Evolutionary conservation across 2,113 vertebrate genomes (phyloP), one percentile per base, ranked within the genome.

Genomic region (Pelmatolapia mariae): DNA sequence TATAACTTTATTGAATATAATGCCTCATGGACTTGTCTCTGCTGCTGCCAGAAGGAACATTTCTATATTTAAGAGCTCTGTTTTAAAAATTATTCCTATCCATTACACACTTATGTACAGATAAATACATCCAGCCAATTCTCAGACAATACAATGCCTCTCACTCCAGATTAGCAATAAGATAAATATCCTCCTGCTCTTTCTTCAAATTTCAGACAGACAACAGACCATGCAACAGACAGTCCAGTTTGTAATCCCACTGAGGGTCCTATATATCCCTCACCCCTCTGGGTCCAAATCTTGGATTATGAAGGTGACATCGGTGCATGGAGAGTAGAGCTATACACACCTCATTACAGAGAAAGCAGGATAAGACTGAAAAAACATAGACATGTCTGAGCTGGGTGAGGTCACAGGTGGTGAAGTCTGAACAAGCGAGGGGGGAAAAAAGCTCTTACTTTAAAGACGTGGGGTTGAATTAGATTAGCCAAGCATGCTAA

Each of bases 301-400:
- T 88, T 91, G 91, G 91, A 92, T 95, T 94, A 95, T 85, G 45
- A 80, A 87, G 90, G 94, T 94, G 93, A 93, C 88, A 89, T 83
- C 36, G 76, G 89, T 91, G 56, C 84, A 90, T 47, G 79, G 73
- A 91, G 88, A 92, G 73, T 80, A 83, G 87, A 90, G 89, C 71
- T 89, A 54, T 52, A 10, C 78, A 63, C 92, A 92, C 89, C 78
- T 93, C 81, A 90, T 94, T 92, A 92, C 29, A 87, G 90, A 89
- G 92, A 95, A 95, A 95, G 93, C 90, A 91, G 86, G 93, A 92
- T 95, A 81, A 93, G 86, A 80, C 81, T 26, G 36, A 26, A 84
- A 85, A 88, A 86, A 80, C 83, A 59, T 29, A 45, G 45, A 54
- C 40, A 85, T 89, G 88, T 95, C 90, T 93, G 92, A 85, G 81